Conservation (phyloP, 1,140 invertebrate species). For the Drosophila obscura region DNA sequence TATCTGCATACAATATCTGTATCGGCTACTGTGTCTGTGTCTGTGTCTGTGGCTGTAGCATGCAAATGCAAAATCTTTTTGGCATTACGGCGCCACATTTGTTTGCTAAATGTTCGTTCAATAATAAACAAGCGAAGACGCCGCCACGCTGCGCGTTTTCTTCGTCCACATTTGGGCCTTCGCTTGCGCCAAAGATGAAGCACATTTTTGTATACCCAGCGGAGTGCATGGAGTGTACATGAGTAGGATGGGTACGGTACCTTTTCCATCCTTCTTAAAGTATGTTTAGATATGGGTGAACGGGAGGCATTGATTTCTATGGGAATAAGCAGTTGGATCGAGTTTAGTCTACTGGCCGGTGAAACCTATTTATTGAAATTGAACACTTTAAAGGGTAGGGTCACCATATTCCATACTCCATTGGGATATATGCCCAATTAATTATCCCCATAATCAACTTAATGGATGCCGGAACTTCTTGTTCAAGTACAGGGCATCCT, state of each 20-base stretch:
- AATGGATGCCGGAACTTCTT: too few relatives aligned
- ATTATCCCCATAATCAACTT: too few relatives aligned
- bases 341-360: too few relatives aligned
- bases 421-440: too few relatives aligned
- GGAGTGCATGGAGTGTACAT: conserved; percentile 3
- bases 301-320: too few relatives aligned
- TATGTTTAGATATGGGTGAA: background rate
- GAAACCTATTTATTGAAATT: too few relatives aligned
- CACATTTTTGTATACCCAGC: conserved; percentile 35
- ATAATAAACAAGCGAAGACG: conserved; percentile 66
- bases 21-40: conserved; percentile 18
- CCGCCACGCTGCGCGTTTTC: background rate
- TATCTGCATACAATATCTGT: conserved; percentile 37
- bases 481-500: conserved; percentile 10
- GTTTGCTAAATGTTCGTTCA: conserved; percentile 57
- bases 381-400: too few relatives aligned
- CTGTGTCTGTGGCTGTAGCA: conserved; percentile 18
- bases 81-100: conserved; percentile 55
- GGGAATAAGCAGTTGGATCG: too few relatives aligned
- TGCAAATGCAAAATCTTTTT: conserved; percentile 58
- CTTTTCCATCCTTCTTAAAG: background rate
- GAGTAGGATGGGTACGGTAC: too few relatives aligned
- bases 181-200: conserved; percentile 50
- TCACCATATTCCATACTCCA: too few relatives aligned
- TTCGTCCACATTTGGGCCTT: conserved; percentile 65